Evolutionary conservation across 2,797 vertebrate genomes (phyloP).

Genomic region (Coregonus sp.): DNA sequence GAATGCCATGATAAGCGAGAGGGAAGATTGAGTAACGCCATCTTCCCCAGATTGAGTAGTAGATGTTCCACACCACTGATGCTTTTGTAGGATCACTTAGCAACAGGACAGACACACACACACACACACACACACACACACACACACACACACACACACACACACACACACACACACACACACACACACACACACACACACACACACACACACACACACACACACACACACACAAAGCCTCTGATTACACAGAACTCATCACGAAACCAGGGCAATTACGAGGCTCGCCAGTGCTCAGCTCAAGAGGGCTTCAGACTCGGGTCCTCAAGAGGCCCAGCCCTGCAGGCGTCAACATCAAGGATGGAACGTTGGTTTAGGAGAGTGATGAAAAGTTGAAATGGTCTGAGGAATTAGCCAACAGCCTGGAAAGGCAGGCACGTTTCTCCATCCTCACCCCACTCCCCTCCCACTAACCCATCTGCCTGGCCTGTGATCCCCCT

Average conservation of each 20-base stretch:
- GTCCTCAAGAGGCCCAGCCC: constrained; percentile 49
- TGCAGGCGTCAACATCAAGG: constrained; percentile 47
- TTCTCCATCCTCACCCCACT: constrained; percentile 26
- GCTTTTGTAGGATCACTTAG: constrained; percentile 38
- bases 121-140: constrained; percentile 20
- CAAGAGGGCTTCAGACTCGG: constrained; percentile 32
- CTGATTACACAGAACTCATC: constrained; percentile 52
- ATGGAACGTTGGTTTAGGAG: constrained; percentile 57
- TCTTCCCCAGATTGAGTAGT: constrained; percentile 17
- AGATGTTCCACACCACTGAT: constrained; percentile 25
- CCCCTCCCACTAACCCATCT: constrained; percentile 54
- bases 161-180: constrained; percentile 15
- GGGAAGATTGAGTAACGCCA: constrained; percentile 15
- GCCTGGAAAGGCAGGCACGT: constrained; percentile 61
- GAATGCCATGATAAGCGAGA: constrained; percentile 14
- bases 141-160: not conserved
- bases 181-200: constrained; percentile 36
- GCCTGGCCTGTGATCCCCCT: constrained; percentile 78
- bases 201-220: constrained; percentile 38
- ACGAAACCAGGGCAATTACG: constrained; percentile 58
- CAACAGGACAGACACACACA: constrained; percentile 46
- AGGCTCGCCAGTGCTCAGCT: constrained; percentile 37
- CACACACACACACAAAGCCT: constrained; percentile 14
- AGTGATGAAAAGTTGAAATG: constrained; percentile 74
- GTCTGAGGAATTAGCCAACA: constrained; percentile 78